These are phyloP conservation scores for Latrodectus geometricus DNA, from an alignment of 1,140 invertebrate genomes.

Conservation along the genomic window DNA sequence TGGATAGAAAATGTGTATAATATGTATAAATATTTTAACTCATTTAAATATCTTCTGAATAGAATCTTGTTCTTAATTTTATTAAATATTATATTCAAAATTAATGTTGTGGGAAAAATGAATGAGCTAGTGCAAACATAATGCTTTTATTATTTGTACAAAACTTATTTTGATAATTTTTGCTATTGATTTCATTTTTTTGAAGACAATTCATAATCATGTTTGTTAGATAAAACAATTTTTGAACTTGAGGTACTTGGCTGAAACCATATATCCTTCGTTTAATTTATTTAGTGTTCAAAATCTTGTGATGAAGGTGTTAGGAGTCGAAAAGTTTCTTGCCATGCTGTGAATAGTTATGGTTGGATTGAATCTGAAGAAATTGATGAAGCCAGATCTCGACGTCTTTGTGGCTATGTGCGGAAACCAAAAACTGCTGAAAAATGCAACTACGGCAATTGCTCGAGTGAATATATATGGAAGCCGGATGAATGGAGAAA, in stretches of 20 bases:
- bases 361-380: constrained; percentile 73
- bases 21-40: too few relatives aligned
- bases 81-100: too few relatives aligned
- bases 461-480: constrained; percentile 68
- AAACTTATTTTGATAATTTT: neutral
- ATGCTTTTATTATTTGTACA: neutral
- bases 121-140: too few relatives aligned
- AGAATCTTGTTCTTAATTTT: too few relatives aligned
- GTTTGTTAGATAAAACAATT: neutral
- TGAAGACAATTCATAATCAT: neutral
- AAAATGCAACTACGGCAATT: constrained; percentile 74
- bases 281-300: constrained; percentile 76
- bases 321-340: constrained; percentile 77
- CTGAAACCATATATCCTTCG: too few relatives aligned
- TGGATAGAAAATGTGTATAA: too few relatives aligned
- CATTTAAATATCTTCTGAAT: too few relatives aligned
- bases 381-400: neutral
- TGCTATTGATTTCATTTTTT: too few relatives aligned
- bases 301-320: constrained; percentile 84
- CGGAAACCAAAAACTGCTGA: constrained; percentile 69
- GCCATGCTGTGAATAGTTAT: constrained; percentile 74
- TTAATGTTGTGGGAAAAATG: too few relatives aligned
- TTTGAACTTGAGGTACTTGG: too few relatives aligned
- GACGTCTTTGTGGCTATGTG: constrained; percentile 69
- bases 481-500: constrained; percentile 74